Conservation (phyloP, 2,113 vertebrate genomes). For the Ploceus nigricollis region DNA sequence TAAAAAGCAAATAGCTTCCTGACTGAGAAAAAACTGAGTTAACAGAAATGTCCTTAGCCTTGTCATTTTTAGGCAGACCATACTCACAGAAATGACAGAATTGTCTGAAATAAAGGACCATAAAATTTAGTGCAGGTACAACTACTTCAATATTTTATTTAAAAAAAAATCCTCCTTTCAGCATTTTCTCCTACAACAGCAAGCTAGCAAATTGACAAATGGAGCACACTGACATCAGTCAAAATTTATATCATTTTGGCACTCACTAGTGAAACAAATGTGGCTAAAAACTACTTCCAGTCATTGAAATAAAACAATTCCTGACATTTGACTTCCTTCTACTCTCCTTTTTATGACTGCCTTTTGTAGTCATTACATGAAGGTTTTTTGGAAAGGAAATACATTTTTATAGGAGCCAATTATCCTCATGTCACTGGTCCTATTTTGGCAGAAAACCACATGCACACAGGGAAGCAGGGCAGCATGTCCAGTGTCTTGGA, state of each 20-base stretch:
- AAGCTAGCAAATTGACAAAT: background rate
- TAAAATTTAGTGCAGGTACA: background rate
- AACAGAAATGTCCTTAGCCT: background rate
- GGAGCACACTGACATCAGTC: background rate
- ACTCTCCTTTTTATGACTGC: background rate
- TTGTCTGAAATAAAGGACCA: background rate
- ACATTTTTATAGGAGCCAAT: background rate
- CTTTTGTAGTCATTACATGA: background rate
- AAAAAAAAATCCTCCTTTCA: background rate
- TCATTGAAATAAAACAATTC: constrained; percentile 12
- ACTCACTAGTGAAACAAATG: background rate
- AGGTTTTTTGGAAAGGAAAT: background rate
- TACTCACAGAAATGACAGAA: background rate
- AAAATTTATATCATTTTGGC: constrained; percentile 5
- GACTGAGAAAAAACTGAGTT: background rate
- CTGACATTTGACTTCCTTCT: constrained; percentile 9
- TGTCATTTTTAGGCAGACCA: background rate
- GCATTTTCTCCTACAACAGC: background rate
- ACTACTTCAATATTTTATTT: background rate
- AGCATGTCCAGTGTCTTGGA: background rate
- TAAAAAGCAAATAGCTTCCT: background rate
- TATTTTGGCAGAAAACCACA: background rate
- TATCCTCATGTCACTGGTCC: background rate
- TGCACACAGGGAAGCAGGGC: background rate
- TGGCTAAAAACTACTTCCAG: constrained; percentile 7